These are phyloP conservation scores for Hippopotamyrus pictus DNA, from an alignment of 2,797 vertebrate species.

Conservation along the genomic window DNA sequence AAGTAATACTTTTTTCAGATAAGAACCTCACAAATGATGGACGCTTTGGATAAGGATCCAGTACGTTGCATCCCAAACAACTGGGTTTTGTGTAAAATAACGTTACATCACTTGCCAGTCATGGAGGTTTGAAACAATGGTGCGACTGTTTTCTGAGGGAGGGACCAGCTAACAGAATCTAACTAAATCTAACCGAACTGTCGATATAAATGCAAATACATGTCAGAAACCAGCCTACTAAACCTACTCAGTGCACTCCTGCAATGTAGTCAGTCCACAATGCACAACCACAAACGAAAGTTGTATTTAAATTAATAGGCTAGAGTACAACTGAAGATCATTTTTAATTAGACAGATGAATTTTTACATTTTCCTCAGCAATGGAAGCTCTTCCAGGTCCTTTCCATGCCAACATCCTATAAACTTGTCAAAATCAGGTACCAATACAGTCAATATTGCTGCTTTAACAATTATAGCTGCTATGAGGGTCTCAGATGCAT, in stretches of 20 bases:
- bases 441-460: not conserved
- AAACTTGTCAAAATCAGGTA: constrained; percentile 2
- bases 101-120: constrained; percentile 1
- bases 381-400: not conserved
- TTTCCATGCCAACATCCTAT: not conserved
- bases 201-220: not conserved
- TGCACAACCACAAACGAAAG: not conserved
- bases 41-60: not conserved
- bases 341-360: not conserved
- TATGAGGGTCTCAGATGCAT: not conserved
- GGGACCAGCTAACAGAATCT: not conserved
- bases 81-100: not conserved
- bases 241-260: not conserved
- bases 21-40: not conserved
- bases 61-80: not conserved
- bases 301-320: not conserved
- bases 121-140: constrained; percentile 6
- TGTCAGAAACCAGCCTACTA: not conserved
- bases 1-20: constrained; percentile 1
- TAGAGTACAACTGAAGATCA: not conserved
- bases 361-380: not conserved
- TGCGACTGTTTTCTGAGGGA: constrained; percentile 7
- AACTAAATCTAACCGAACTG: not conserved
- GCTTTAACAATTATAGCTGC: not conserved
- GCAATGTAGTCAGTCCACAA: not conserved